Percentiles rank a stretch among this genome's conserved stretches.
Evolutionary conservation across 2,888 invertebrate species (phyloP).

Genomic region (Ormyrus thymus): DNA sequence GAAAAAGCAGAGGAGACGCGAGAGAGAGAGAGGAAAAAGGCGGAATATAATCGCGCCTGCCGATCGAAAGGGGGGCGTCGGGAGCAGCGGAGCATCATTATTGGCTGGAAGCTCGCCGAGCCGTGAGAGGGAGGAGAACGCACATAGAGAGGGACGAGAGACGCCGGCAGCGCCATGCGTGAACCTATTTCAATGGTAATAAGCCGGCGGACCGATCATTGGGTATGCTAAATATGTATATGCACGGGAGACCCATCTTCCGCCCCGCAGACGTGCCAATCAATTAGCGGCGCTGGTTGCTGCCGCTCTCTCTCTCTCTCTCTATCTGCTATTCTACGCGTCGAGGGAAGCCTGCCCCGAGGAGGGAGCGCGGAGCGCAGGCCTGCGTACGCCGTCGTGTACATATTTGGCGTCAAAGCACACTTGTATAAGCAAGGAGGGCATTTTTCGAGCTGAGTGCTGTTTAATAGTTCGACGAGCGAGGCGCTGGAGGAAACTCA

Average conservation of each 20-base stretch:
- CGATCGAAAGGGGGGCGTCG: conserved; percentile 32
- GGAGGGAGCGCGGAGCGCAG: conserved; percentile 47
- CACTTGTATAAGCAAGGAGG: not conserved
- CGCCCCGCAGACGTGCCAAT: conserved; percentile 65
- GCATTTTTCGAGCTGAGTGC: not conserved
- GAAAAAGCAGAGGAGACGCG: not conserved
- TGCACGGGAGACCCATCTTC: conserved; percentile 58
- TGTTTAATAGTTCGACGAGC: not conserved
- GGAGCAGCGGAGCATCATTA: conserved; percentile 40
- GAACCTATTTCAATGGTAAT: conserved; percentile 68
- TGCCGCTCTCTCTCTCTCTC: no score
- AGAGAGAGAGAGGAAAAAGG: not conserved
- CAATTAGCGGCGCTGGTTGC: conserved; percentile 62
- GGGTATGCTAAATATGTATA: conserved; percentile 69
- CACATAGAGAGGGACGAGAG: not conserved
- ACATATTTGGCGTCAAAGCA: conserved; percentile 4
- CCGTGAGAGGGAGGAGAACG: not conserved
- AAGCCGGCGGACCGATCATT: conserved; percentile 68
- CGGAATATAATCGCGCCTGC: not conserved
- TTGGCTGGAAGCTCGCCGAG: conserved; percentile 46
- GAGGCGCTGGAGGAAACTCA: no score
- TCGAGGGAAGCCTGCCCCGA: conserved; percentile 4
- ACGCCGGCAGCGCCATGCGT: conserved; percentile 24
- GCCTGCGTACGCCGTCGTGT: conserved; percentile 43
- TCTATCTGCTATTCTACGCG: no score